Conservation (phyloP, 2,888 invertebrate genomes). For the Leptinotarsa haldemani region DNA sequence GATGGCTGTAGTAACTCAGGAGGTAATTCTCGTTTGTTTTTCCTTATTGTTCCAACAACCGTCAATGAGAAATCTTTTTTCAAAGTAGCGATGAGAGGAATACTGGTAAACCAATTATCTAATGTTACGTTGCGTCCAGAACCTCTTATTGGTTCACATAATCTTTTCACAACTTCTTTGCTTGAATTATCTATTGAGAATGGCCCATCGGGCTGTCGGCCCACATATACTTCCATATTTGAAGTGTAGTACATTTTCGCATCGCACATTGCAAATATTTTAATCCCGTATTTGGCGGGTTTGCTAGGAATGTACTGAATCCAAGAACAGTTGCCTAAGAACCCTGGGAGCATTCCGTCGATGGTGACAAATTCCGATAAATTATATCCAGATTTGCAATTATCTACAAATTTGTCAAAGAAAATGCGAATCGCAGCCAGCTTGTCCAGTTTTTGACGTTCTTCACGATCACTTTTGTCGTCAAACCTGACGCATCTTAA, state of each 20-base stretch:
- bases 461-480: conserved; percentile 21
- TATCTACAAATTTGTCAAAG: conserved; percentile 31
- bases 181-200: conserved; percentile 30
- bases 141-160: conserved; percentile 31
- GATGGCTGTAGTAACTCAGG: conserved; percentile 20
- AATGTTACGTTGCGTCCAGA: conserved; percentile 44
- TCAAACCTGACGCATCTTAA: conserved; percentile 26
- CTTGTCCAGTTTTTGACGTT: conserved; percentile 28
- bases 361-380: conserved; percentile 23
- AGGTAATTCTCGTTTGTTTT: conserved; percentile 44
- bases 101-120: conserved; percentile 40
- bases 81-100: conserved; percentile 22
- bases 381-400: conserved; percentile 23
- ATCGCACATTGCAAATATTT: conserved; percentile 10
- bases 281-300: conserved; percentile 33
- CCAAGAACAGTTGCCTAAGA: conserved; percentile 31
- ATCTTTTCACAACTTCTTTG: conserved; percentile 39
- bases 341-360: conserved; percentile 36
- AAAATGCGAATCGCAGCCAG: conserved; percentile 32
- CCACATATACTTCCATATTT: conserved; percentile 32
- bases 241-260: conserved; percentile 27
- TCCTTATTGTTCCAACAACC: conserved; percentile 46
- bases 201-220: conserved; percentile 29
- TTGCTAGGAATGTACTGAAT: conserved; percentile 36
- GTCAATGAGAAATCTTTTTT: conserved; percentile 37